These are phyloP conservation scores for Metopia argyrocephala DNA, from an alignment of 2,888 invertebrate species.

Conservation along the genomic window DNA sequence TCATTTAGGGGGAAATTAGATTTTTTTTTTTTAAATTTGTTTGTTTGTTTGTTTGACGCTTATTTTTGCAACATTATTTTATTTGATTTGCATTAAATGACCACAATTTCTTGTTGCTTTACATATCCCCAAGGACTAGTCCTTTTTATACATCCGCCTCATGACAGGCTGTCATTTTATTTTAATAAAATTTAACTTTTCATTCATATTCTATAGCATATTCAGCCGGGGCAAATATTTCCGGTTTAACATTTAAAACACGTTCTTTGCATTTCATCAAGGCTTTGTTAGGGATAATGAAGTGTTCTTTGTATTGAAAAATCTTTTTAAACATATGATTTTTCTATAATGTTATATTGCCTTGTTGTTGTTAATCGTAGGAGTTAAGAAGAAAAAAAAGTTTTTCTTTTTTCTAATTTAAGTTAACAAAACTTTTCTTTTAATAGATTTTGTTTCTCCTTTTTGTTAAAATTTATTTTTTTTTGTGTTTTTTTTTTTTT, in stretches of 20 bases:
- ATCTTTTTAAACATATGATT: neutral
- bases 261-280: slow-evolving; percentile 11
- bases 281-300: slow-evolving; percentile 9
- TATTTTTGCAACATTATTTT: neutral
- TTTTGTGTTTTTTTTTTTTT: slow-evolving; percentile 2
- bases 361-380: neutral
- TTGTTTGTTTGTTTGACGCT: neutral
- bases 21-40: neutral
- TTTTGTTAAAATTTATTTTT: too few species aligned
- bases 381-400: neutral
- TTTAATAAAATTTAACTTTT: neutral
- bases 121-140: neutral
- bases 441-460: slow-evolving; percentile 18
- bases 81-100: neutral
- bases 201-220: neutral
- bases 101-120: neutral
- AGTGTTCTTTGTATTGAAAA: neutral
- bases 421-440: slow-evolving; percentile 1
- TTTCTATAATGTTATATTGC: neutral
- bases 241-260: slow-evolving; percentile 8
- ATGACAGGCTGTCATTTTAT: neutral
- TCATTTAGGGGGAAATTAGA: neutral
- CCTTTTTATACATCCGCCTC: neutral
- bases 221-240: neutral
- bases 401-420: neutral